Evolutionary conservation across 2,888 invertebrate genomes (phyloP), one percentile per base, ranked within the genome.

Genomic region (Brachyopa scutellaris): DNA sequence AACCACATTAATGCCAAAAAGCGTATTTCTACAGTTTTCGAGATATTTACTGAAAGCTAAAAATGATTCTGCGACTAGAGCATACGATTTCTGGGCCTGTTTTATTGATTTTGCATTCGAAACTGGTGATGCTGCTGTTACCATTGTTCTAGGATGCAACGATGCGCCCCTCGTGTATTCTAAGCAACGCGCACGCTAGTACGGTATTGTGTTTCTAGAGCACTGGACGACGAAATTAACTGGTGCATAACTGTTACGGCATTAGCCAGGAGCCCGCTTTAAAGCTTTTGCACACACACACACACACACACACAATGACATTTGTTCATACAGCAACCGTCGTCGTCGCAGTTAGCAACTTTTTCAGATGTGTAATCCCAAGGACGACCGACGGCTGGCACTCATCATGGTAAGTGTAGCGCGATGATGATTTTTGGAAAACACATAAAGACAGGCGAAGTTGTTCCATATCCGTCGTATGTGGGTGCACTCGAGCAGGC

Each of bases 221-320:
- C 29, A 62, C 42, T 51, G 80, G 45, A 72, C 70, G 66, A 61
- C 47, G 33, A 77, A 77, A 82, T 82, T 82, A 82, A 72, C 77
- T 80, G 55, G 66, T 77, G 77, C 82, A 77, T 77, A 82, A 82
- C 70, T 77, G 77, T 61, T 47, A 61, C 72, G 49, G 76, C 47
- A 55, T 61, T 67, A 66, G 57, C 40, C 40, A 72, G 40, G n/a
- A 29, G 47, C 29, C 40, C 47, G n/a, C 51, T 66, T 45, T 42
- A 42, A 45, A 45, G 42, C 64, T 21, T n/a, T 17, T 42, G 13
- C 47, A 40, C 26, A 26, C 47, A 29, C 9, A 17, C 31, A 55
- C 8, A 8, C 33, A 23, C 8, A 26, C 3, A 57, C 8, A 19
- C 19, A n/a, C n/a, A n/a, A n/a, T n/a, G 7, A 51, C 17, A 59